phyloP scores from a whole-genome alignment of 2,113 vertebrate genomes.

The Stercorarius parasiticus region DNA sequence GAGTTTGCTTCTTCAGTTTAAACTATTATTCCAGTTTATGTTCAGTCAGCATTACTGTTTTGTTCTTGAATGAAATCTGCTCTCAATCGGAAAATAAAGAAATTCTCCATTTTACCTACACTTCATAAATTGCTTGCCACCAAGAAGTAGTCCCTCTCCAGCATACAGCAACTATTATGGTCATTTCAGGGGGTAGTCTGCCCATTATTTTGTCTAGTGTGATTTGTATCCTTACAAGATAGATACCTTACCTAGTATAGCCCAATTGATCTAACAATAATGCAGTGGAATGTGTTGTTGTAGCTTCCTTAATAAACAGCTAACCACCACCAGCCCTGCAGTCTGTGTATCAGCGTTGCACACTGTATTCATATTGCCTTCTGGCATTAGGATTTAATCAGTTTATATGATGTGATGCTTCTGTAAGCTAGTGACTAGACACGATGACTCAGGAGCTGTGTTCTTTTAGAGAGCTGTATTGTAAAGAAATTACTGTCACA shows the following conservation, averaged over 20 bases:
- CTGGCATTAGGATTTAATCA: background rate
- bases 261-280: background rate
- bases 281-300: background rate
- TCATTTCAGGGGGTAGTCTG: background rate
- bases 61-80: background rate
- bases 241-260: background rate
- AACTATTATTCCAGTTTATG: background rate
- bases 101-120: background rate
- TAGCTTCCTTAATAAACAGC: background rate
- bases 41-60: background rate
- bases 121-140: background rate
- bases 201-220: background rate
- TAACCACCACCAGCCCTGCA: background rate
- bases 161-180: background rate
- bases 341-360: background rate
- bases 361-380: background rate
- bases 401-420: background rate
- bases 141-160: background rate
- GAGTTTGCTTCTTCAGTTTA: background rate
- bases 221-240: background rate
- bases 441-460: background rate
- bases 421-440: background rate
- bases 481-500: background rate
- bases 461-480: background rate
- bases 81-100: background rate